phyloP scores from a whole-genome alignment of 1,140 invertebrate genomes.

The Lepidotrigona ventralis region DNA sequence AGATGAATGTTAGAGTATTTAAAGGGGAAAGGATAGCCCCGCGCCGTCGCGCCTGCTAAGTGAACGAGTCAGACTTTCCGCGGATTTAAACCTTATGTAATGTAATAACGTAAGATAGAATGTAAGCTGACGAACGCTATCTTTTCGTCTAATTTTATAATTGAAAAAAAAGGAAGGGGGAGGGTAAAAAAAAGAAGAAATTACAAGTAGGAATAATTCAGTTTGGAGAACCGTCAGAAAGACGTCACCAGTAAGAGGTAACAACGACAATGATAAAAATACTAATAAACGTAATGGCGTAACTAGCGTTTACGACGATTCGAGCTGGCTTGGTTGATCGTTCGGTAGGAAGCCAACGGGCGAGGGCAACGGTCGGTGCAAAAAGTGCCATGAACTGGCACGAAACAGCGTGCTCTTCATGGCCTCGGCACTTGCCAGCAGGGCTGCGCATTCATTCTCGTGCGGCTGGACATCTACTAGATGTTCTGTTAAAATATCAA shows the following conservation, averaged over 20 bases:
- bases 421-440: not conserved
- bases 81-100: not conserved
- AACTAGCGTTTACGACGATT: slow-evolving; percentile 31
- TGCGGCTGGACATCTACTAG: slow-evolving; percentile 20
- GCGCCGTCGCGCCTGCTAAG: not conserved
- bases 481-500: slow-evolving; percentile 48
- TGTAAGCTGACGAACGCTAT: too few species aligned
- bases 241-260: not conserved
- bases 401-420: slow-evolving; percentile 7
- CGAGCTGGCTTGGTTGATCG: not conserved
- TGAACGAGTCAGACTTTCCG: slow-evolving; percentile 22
- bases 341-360: not conserved
- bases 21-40: slow-evolving; percentile 9
- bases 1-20: slow-evolving; percentile 15
- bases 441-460: slow-evolving; percentile 22
- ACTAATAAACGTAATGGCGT: not conserved
- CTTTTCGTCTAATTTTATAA: not conserved
- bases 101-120: not conserved
- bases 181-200: too few species aligned
- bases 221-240: not conserved
- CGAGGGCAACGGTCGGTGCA: slow-evolving; percentile 13
- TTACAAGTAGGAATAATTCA: not conserved
- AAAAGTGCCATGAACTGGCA: slow-evolving; percentile 43
- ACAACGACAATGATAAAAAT: not conserved
- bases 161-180: not conserved